Conservation (phyloP, 2,797 vertebrate species). For the Sebastes iracundus region DNA sequence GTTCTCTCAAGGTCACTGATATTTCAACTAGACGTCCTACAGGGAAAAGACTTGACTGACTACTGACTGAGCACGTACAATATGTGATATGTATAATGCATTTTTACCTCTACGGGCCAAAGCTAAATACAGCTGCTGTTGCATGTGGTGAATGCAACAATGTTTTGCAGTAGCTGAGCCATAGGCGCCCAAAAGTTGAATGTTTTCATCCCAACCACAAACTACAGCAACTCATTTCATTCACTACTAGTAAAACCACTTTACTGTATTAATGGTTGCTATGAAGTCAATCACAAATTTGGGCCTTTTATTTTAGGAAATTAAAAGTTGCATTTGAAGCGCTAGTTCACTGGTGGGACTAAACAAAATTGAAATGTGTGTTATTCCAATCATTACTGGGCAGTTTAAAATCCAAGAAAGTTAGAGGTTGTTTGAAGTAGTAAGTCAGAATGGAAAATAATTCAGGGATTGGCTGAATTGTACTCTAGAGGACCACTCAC, state of each 20-base stretch:
- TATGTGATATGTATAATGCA: conserved; percentile 51
- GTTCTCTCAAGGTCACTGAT: conserved; percentile 71
- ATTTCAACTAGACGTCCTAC: conserved; percentile 55
- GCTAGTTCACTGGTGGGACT: not conserved
- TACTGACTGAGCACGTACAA: conserved; percentile 46
- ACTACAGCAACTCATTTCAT: not conserved
- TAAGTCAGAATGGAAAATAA: not conserved
- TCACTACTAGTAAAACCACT: not conserved
- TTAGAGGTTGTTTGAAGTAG: not conserved
- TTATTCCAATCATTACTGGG: not conserved
- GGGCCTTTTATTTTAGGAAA: not conserved
- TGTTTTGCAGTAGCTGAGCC: not conserved
- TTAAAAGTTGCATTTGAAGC: not conserved
- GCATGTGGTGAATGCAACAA: not conserved
- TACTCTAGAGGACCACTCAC: not conserved
- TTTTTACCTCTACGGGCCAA: conserved; percentile 43
- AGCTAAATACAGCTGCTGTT: conserved; percentile 15
- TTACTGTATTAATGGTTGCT: not conserved
- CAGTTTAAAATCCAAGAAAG: not conserved
- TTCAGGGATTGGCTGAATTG: not conserved
- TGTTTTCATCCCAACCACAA: not conserved
- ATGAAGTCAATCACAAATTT: not conserved
- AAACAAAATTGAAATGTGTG: not conserved
- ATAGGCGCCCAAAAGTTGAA: not conserved
- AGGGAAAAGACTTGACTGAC: conserved; percentile 57